These are phyloP conservation scores for Epizoanthus rinbou DNA, from an alignment of 92 coral and sea anemone genomes.

Conservation along the genomic window DNA sequence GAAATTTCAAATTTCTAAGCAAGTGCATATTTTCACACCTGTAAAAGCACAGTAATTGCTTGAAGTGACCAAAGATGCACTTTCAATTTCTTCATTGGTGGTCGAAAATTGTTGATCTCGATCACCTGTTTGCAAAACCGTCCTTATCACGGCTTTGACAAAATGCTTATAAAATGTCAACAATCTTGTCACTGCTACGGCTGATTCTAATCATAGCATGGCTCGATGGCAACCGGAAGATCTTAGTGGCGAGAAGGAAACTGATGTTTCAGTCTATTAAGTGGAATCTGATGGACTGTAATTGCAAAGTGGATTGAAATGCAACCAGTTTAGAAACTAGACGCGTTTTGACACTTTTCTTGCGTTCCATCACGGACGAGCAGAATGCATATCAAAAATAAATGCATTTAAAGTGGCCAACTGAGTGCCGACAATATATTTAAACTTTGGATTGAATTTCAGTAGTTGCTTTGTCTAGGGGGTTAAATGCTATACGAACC, in stretches of 20 bases:
- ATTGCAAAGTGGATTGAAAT: neutral
- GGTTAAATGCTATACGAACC: constrained; percentile 8
- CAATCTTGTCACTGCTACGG: neutral
- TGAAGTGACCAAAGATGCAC: neutral
- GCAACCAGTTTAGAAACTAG: neutral
- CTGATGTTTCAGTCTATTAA: neutral
- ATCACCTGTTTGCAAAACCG: neutral
- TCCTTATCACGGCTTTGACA: neutral
- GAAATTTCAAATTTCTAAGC: neutral
- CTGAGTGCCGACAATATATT: neutral
- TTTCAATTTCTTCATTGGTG: neutral
- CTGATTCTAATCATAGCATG: neutral
- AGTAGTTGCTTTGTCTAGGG: constrained; percentile 19
- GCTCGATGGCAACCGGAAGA: constrained; percentile 31
- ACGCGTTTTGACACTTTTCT: neutral
- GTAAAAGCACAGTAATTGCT: neutral
- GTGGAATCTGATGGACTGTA: neutral
- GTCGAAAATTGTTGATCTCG: neutral
- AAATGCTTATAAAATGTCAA: constrained; percentile 1
- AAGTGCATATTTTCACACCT: neutral
- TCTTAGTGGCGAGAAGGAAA: constrained; percentile 19
- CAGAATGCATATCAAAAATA: neutral
- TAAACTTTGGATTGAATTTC: constrained; percentile 27
- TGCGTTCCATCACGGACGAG: neutral
- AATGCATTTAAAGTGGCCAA: neutral